Evolutionary conservation across 2,888 invertebrate species (phyloP).

Genomic region (Holacanthella duospinosa): DNA sequence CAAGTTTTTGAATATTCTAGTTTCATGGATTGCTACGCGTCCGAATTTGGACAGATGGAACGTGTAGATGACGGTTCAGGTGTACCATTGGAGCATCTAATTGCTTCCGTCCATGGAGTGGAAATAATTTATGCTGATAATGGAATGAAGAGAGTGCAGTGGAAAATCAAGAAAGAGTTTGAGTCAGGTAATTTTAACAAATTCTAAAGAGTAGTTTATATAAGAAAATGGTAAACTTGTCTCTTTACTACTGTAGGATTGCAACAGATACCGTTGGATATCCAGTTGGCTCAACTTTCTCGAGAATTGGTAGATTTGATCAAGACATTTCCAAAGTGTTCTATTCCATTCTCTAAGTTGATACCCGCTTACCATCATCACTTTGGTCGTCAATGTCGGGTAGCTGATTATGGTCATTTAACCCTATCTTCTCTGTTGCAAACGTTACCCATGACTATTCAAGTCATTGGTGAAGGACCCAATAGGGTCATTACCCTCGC

Average conservation of each 20-base stretch:
- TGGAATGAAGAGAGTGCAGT: conserved; percentile 50
- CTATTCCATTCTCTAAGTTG: conserved; percentile 71
- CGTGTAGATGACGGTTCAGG: conserved; percentile 52
- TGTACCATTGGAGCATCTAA: conserved; percentile 78
- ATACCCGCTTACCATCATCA: conserved; percentile 95
- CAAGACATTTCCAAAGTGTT: conserved; percentile 67
- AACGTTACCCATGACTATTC: conserved; percentile 73
- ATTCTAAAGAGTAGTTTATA: not conserved
- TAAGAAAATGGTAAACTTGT: not conserved
- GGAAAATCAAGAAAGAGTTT: conserved; percentile 34
- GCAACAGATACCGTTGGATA: conserved; percentile 45
- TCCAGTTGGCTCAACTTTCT: conserved; percentile 67
- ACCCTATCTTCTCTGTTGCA: conserved; percentile 82
- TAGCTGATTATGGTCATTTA: conserved; percentile 92
- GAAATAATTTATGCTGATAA: conserved; percentile 47
- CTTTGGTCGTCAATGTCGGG: conserved; percentile 87
- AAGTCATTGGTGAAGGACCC: conserved; percentile 80
- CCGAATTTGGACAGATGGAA: conserved; percentile 55
- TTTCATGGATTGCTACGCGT: conserved; percentile 69
- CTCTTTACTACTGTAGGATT: not conserved
- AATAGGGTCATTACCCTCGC: conserved; percentile 77
- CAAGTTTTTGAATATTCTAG: conserved; percentile 42
- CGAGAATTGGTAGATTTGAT: conserved; percentile 77
- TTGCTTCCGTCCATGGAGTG: conserved; percentile 70
- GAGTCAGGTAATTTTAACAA: conserved; percentile 10